Evolutionary conservation across 2,113 vertebrate genomes (phyloP), one percentile per base, ranked within the genome.

Genomic region (Calonectris borealis): DNA sequence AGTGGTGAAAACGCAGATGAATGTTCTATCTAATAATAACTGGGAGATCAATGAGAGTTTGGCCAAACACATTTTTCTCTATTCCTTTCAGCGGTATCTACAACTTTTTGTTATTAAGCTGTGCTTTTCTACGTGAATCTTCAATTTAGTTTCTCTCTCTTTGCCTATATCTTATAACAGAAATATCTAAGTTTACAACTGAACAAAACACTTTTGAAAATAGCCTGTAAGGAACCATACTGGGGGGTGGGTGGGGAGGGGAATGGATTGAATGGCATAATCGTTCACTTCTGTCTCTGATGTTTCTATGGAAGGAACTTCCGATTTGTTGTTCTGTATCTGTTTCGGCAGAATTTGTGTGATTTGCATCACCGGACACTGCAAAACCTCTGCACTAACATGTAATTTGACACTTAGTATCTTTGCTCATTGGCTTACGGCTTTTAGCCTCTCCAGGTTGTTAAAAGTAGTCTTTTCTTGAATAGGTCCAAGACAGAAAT

Each of bases 1-100:
- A 96, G 78, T 83, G 66, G 21, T 96, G 88, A 96, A 97, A 97
- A 98, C 42, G 78, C 54, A 94, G 86, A 81, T 76, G 44, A 94
- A 36, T 94, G 54, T 57, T 97, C 98, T 88, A 96, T 97, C 84
- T 96, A 97, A 98, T 97, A 97, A 97, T 84, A 96, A 26, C 76
- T 27, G 29, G 72, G 80, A 96, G 52, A 95, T 96, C 88, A 88
- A 68, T 94, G 54, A 79, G 78, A 91, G 32, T 83, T 75, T 95
- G 81, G 16, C 72, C 80, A 95, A 94, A 79, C 34, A 51, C 12
- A 40, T 40, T 40, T 40, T 40, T 40, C 40, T 40, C 40, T 40
- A 40, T 40, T 40, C 40, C 40, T 40, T 40, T 40, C 40, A 40
- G 40, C 40, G 11, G 40, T 29, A 26, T 54, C 38, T 55, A 78